phyloP scores from a whole-genome alignment of 2,797 vertebrate species.

The Arrhamphus sclerolepis region DNA sequence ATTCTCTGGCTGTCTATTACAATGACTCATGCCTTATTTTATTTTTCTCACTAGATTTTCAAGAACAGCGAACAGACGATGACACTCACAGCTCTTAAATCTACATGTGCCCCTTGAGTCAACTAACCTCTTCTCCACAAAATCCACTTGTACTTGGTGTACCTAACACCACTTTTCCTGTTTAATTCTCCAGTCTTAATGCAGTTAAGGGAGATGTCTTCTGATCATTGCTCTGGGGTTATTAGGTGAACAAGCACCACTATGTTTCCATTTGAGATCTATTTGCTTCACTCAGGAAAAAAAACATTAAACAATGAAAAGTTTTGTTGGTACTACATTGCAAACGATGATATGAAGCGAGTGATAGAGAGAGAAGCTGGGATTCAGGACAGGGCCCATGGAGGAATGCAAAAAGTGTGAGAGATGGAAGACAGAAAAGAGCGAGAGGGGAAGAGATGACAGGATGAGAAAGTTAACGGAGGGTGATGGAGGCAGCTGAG shows the following conservation, averaged over 20 bases:
- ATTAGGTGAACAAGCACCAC: constrained; percentile 30
- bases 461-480: constrained; percentile 81
- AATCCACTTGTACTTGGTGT: constrained; percentile 50
- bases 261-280: constrained; percentile 48
- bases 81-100: constrained; percentile 48
- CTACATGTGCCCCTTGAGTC: constrained; percentile 56
- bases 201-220: constrained; percentile 35
- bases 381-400: constrained; percentile 60
- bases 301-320: constrained; percentile 34
- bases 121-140: constrained; percentile 37
- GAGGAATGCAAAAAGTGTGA: constrained; percentile 64
- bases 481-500: constrained; percentile 82
- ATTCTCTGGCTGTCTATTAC: constrained; percentile 67
- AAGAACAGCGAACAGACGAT: constrained; percentile 43
- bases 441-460: constrained; percentile 64
- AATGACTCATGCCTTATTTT: constrained; percentile 69
- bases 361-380: constrained; percentile 58
- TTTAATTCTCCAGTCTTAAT: constrained; percentile 21
- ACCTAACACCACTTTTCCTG: constrained; percentile 32
- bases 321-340: constrained; percentile 39
- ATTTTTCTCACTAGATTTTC: constrained; percentile 65
- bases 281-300: constrained; percentile 55
- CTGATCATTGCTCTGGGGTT: constrained; percentile 41
- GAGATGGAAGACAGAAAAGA: constrained; percentile 67
- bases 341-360: constrained; percentile 63